A percentile compares a stretch with the other conserved stretches of the same genome.
Conservation (phyloP, 1,140 invertebrate species). For the Lineus longissimus region DNA sequence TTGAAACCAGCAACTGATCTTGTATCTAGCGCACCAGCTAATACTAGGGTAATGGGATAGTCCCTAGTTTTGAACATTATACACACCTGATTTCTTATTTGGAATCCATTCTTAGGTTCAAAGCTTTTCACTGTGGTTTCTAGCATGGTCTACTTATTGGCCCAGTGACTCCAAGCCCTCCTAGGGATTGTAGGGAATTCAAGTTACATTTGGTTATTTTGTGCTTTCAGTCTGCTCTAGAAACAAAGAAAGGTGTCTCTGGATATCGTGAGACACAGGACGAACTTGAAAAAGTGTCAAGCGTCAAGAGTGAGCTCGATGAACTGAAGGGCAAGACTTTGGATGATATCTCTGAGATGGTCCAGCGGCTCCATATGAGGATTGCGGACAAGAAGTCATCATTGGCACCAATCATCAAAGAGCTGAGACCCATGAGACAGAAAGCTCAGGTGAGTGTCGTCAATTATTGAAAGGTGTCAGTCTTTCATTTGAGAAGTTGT, state of each 20-base stretch:
- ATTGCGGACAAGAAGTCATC: constrained; percentile 61
- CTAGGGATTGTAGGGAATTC: too few species aligned
- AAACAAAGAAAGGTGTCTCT: constrained; percentile 56
- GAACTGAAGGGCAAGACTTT: constrained; percentile 60
- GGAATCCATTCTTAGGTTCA: too few species aligned
- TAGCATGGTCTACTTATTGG: too few species aligned
- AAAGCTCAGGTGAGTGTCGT: constrained; percentile 49
- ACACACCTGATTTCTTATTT: too few species aligned
- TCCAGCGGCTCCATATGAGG: constrained; percentile 57
- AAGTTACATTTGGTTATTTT: too few species aligned
- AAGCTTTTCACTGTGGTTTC: too few species aligned
- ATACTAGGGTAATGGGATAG: too few species aligned
- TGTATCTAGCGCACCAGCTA: too few species aligned
- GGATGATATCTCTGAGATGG: constrained; percentile 61
- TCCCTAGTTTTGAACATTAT: too few species aligned
- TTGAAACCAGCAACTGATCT: too few species aligned
- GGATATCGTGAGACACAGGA: constrained; percentile 59
- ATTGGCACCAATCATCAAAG: constrained; percentile 64
- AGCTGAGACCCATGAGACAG: constrained; percentile 61
- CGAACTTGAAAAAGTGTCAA: constrained; percentile 60
- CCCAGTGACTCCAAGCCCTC: too few species aligned
- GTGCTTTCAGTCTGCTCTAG: constrained; percentile 38
- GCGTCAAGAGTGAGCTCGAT: constrained; percentile 59
- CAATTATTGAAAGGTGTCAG: not conserved
- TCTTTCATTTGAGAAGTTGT: constrained; percentile 9